Evolutionary conservation across 2,888 invertebrate species (phyloP).

Genomic region (Monochamus alternatus): DNA sequence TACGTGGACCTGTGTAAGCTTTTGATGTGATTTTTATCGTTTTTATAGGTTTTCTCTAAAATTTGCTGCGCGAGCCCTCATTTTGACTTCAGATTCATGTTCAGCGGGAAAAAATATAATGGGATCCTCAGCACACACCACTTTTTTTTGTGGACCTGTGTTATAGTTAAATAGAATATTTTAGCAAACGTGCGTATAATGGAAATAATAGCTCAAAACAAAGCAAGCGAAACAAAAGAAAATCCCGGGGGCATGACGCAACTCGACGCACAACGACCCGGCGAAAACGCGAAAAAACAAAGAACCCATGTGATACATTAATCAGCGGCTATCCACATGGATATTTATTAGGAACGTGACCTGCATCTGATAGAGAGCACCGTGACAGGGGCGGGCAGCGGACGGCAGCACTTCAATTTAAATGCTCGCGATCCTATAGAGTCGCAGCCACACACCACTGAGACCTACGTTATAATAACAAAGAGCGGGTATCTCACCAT

Average conservation of each 20-base stretch:
- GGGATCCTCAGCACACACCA: too few relatives aligned
- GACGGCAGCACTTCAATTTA: slow-evolving; percentile 36
- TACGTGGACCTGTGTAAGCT: too few relatives aligned
- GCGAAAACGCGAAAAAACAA: slow-evolving; percentile 13
- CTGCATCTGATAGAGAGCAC: slow-evolving; percentile 39
- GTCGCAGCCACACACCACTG: slow-evolving; percentile 28
- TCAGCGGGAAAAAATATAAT: too few relatives aligned
- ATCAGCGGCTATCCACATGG: slow-evolving; percentile 38
- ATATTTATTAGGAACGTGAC: slow-evolving; percentile 46
- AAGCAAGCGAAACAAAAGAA: slow-evolving; percentile 14
- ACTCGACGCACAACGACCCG: slow-evolving; percentile 15
- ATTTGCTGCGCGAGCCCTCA: too few relatives aligned
- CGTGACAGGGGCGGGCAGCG: slow-evolving; percentile 12
- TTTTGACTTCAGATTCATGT: too few relatives aligned
- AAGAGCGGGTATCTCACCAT: slow-evolving; percentile 41
- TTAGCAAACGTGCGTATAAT: too few relatives aligned
- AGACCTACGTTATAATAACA: slow-evolving; percentile 30
- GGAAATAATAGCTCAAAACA: too few relatives aligned
- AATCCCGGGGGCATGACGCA: slow-evolving; percentile 16
- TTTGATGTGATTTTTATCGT: too few relatives aligned
- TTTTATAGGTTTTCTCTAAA: too few relatives aligned
- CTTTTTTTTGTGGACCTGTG: too few relatives aligned
- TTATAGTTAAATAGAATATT: too few relatives aligned
- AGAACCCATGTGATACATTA: slow-evolving; percentile 28
- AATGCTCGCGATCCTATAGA: slow-evolving; percentile 30